These are phyloP conservation scores for Serranus cabrilla DNA, from an alignment of 2,797 vertebrate genomes.

Conservation along the genomic window DNA sequence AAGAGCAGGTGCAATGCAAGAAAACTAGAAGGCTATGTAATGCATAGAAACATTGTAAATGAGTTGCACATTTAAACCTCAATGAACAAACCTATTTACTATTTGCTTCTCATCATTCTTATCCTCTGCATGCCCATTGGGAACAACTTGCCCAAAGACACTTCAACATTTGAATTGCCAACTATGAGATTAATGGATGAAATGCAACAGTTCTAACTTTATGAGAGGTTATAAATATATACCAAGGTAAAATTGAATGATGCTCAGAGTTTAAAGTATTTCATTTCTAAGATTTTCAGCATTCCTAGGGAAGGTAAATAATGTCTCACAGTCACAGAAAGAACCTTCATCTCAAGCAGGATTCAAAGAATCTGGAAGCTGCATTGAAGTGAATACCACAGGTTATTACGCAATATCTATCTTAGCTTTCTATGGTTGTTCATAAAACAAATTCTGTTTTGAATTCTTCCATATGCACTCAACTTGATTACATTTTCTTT, in stretches of 20 bases:
- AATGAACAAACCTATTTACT: not conserved
- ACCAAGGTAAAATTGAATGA: not conserved
- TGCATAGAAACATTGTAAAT: not conserved
- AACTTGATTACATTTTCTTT: conserved; percentile 19
- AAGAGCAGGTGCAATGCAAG: not conserved
- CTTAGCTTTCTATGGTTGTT: not conserved
- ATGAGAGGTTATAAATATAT: not conserved
- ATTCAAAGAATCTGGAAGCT: not conserved
- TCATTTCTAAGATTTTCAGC: not conserved
- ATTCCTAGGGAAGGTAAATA: not conserved
- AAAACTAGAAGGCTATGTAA: not conserved
- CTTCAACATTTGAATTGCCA: no score
- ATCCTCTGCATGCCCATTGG: no score
- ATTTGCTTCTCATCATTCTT: no score
- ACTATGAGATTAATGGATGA: no score
- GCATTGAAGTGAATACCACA: not conserved
- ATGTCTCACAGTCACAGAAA: not conserved
- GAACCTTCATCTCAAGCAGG: not conserved
- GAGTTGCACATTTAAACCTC: not conserved
- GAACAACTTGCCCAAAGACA: no score
- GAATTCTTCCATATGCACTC: not conserved
- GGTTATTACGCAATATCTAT: not conserved
- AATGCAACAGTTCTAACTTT: not conserved
- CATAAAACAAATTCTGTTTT: not conserved
- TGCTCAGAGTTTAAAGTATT: not conserved